Evolutionary conservation across 2,797 vertebrate genomes (phyloP).

Genomic region (Melanotaenia nigrans): DNA sequence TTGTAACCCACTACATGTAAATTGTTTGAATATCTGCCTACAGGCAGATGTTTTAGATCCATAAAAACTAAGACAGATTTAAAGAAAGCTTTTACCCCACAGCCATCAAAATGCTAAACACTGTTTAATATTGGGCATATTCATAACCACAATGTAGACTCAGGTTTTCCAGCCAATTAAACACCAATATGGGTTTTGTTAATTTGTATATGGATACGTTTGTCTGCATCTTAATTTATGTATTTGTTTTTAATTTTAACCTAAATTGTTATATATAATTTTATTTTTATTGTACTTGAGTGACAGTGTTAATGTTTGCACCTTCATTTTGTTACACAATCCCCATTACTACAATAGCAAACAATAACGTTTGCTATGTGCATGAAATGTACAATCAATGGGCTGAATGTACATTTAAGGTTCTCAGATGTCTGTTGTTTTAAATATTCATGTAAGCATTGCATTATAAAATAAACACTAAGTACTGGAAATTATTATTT

Average conservation of each 20-base stretch:
- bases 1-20: not conserved
- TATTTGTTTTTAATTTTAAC: not conserved
- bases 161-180: not conserved
- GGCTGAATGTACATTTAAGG: not conserved
- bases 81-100: not conserved
- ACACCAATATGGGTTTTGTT: too few species aligned
- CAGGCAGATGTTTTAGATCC: not conserved
- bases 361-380: too few species aligned
- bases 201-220: not conserved
- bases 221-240: not conserved
- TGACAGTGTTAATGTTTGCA: not conserved
- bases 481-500: not conserved
- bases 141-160: not conserved
- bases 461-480: not conserved
- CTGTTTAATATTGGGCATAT: not conserved
- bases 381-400: too few species aligned
- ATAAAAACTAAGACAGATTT: not conserved
- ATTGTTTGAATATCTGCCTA: not conserved
- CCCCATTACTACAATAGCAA: too few species aligned
- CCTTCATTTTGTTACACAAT: not conserved
- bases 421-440: not conserved
- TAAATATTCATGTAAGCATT: not conserved
- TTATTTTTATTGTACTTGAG: not conserved
- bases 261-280: not conserved
- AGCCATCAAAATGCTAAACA: not conserved